Conservation (phyloP, 2,113 vertebrate species). For the Pygoscelis adeliae region DNA sequence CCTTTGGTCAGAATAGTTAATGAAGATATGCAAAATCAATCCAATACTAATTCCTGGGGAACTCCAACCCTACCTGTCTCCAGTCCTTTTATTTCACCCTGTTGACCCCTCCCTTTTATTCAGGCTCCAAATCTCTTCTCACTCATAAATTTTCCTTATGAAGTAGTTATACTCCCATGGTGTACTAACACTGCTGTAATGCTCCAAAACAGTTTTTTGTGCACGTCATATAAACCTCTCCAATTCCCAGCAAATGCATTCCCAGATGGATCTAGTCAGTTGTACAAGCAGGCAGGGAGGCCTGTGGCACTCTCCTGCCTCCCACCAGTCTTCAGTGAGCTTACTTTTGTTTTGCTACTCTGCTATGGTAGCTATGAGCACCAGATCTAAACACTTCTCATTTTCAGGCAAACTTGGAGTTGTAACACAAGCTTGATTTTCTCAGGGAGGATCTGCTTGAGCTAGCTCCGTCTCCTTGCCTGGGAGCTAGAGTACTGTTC, state of each 20-base stretch:
- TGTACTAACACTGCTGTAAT: background rate
- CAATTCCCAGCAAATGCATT: accelerated
- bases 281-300: background rate
- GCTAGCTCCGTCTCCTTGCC: background rate
- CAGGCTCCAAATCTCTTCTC: background rate
- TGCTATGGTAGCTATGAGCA: background rate
- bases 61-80: background rate
- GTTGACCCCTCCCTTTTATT: background rate
- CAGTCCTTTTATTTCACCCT: background rate
- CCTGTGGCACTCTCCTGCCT: background rate
- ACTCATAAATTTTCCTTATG: background rate
- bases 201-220: background rate
- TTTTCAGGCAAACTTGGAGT: background rate
- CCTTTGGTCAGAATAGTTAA: background rate
- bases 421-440: background rate
- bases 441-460: background rate
- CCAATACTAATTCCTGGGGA: background rate
- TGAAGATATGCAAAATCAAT: background rate
- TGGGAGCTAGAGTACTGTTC: background rate
- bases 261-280: background rate
- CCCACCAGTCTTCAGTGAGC: background rate
- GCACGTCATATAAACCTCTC: accelerated
- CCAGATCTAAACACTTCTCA: background rate
- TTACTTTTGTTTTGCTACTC: background rate
- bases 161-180: background rate